Evolutionary conservation across 2,113 vertebrate species (phyloP), one percentile per base, ranked within the genome.

Genomic region (Pelvicachromis taeniatus): DNA sequence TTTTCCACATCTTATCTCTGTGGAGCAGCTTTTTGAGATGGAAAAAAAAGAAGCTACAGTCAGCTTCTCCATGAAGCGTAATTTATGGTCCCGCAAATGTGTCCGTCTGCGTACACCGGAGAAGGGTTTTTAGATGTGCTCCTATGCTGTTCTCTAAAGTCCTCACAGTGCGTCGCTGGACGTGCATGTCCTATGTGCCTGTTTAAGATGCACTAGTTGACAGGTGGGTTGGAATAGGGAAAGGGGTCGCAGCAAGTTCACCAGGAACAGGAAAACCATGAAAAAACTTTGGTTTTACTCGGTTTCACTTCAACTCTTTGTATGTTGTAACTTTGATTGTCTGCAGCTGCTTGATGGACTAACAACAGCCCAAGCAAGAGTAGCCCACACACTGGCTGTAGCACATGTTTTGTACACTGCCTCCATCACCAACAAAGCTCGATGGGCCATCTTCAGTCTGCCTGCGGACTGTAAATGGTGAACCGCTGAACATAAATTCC

Each of bases 1-100:
- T 86, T 78, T 81, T 78, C 56, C 75, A 83, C 9, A 56, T 54
- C 70, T 89, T 78, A 84, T 78, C 48, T 79, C 61, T 45, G 54
- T 11, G 7, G 16, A 59, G 23, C 29, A 80, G 54, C 58, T 19
- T 42, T 40, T 26, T 78, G 21, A 55, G 26, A 45, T 68, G 2
- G 21, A 14, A 65, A 59, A 56, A 26, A 52, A 8, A 31, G 1
- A 19, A 23, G 35, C 35, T 68, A 68, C 35, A 40, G 1, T 68
- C 38, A 68, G 63, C 40, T 45, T 21, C 38, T 45, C 65, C 38
- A 13, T 70, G n/a, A 40, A 21, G 61, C 4, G 2, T 65, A 23
- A 65, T 65, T 40, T 65, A 65, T 23, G 61, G 61, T 40, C 40
- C 11, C 12, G 11, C 40, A 42, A 42, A 42, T 13, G 40, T 42